Percentiles rank a stretch among this genome's conserved stretches.
phyloP scores from a whole-genome alignment of 1,140 invertebrate species.

The Drosophila navojoa region DNA sequence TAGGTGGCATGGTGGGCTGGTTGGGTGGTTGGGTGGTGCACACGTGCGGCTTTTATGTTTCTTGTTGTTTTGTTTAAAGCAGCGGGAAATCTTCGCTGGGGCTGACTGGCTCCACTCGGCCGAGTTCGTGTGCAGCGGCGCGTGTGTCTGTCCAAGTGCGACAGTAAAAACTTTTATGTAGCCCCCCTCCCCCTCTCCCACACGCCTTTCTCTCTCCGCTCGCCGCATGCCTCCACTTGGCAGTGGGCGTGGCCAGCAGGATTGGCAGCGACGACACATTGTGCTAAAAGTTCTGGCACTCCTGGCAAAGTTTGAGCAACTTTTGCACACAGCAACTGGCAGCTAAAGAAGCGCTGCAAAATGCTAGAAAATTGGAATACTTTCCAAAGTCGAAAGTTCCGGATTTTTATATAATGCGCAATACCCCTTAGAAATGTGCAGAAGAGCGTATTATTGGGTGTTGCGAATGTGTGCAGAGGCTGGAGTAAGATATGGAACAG shows the following conservation, averaged over 20 bases:
- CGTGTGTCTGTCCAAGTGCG: constrained; percentile 63
- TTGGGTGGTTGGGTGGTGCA: constrained; percentile 38
- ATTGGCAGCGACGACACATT: constrained; percentile 61
- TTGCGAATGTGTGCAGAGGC: background rate
- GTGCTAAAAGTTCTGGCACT: constrained; percentile 63
- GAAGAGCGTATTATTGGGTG: background rate
- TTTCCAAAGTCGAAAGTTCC: constrained; percentile 64
- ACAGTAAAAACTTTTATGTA: constrained; percentile 72
- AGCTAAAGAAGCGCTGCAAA: constrained; percentile 46
- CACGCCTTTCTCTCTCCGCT: no score
- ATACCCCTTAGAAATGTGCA: background rate
- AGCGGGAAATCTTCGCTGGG: constrained; percentile 45
- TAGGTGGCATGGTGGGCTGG: constrained; percentile 2
- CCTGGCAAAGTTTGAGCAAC: constrained; percentile 47
- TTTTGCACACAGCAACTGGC: constrained; percentile 49
- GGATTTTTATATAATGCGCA: constrained; percentile 3
- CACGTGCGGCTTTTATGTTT: constrained; percentile 57
- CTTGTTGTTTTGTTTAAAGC: constrained; percentile 66
- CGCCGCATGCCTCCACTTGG: no score
- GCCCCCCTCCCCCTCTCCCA: background rate
- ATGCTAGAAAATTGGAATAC: constrained; percentile 77
- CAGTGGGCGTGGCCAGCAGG: constrained; percentile 37
- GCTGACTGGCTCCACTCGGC: constrained; percentile 31
- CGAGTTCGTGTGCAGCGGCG: constrained; percentile 22
- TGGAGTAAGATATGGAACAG: no score